Percentiles rank a stretch among this genome's conserved stretches.
Evolutionary conservation across 2,113 vertebrate genomes (phyloP).

Genomic region (Ochotona princeps): DNA sequence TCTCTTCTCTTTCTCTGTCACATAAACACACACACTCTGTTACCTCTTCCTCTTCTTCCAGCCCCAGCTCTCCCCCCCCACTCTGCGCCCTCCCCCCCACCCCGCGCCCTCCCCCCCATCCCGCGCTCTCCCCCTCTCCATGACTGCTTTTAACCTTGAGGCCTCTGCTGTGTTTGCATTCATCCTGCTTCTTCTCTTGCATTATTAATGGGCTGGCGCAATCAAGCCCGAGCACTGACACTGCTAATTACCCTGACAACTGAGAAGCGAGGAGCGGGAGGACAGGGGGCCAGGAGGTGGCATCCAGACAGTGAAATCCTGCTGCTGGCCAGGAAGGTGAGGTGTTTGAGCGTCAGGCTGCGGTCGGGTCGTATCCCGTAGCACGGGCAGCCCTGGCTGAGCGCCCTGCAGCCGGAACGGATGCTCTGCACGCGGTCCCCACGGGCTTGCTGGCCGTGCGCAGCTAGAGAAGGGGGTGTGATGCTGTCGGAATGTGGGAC

Average conservation of each 20-base stretch:
- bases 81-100: slow-evolving; percentile 34
- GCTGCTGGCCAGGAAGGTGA: background rate
- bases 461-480: background rate
- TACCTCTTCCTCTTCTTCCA: background rate
- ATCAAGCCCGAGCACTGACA: slow-evolving; percentile 78
- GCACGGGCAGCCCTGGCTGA: background rate
- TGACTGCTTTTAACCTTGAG: slow-evolving; percentile 86
- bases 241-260: slow-evolving; percentile 81
- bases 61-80: background rate
- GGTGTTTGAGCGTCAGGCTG: background rate
- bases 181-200: slow-evolving; percentile 77
- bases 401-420: background rate
- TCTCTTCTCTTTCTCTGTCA: background rate
- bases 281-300: slow-evolving; percentile 71
- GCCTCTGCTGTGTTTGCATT: slow-evolving; percentile 62
- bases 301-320: slow-evolving; percentile 22
- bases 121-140: slow-evolving; percentile 49
- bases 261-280: slow-evolving; percentile 67
- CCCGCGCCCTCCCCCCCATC: no score
- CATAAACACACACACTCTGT: accelerated
- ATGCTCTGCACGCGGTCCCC: slow-evolving; percentile 23
- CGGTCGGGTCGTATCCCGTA: background rate
- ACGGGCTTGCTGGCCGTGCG: background rate
- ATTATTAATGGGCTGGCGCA: slow-evolving; percentile 83
- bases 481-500: slow-evolving; percentile 1